A percentile compares a stretch with the other conserved stretches of the same genome.
phyloP scores from a whole-genome alignment of 1,140 invertebrate species.

The Ceratoteleas bidentatus region DNA sequence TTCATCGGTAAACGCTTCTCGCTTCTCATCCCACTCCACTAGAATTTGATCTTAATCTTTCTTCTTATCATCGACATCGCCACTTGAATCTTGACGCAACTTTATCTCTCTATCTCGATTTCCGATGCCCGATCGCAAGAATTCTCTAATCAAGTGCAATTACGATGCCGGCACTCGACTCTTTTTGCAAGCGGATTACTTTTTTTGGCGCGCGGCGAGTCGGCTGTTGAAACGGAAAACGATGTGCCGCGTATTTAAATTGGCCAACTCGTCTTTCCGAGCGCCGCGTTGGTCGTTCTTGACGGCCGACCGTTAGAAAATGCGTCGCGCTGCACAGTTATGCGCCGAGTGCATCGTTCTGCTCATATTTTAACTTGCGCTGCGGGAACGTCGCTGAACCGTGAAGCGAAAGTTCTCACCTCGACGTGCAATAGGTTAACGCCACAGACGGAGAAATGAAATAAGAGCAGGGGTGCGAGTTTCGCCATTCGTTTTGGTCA shows the following conservation, averaged over 20 bases:
- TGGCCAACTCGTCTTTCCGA: slow-evolving; percentile 40
- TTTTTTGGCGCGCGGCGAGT: slow-evolving; percentile 22
- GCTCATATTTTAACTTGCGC: slow-evolving; percentile 59
- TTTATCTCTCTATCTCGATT: no score
- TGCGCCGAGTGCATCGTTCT: slow-evolving; percentile 62
- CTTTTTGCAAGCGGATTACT: slow-evolving; percentile 21
- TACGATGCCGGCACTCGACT: slow-evolving; percentile 12
- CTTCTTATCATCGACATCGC: no score
- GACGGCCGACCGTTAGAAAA: slow-evolving; percentile 66
- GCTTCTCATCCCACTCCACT: no score
- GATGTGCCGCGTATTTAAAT: slow-evolving; percentile 47
- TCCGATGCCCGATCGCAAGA: slow-evolving; percentile 15
- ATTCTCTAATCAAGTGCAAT: slow-evolving; percentile 26
- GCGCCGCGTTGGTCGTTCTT: slow-evolving; percentile 55
- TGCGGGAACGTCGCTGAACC: slow-evolving; percentile 61
- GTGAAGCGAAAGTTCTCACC: slow-evolving; percentile 68
- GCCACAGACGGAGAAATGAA: slow-evolving; percentile 50
- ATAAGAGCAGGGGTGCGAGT: no score
- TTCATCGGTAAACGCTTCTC: no score
- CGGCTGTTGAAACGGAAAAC: slow-evolving; percentile 24
- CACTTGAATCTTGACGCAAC: no score
- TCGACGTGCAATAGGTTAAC: slow-evolving; percentile 58
- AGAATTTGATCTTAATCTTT: no score
- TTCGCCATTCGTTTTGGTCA: no score
- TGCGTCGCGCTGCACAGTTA: slow-evolving; percentile 67